Evolutionary conservation across 2,888 invertebrate genomes (phyloP), one percentile per base, ranked within the genome.

Genomic region (Archips xylosteana): DNA sequence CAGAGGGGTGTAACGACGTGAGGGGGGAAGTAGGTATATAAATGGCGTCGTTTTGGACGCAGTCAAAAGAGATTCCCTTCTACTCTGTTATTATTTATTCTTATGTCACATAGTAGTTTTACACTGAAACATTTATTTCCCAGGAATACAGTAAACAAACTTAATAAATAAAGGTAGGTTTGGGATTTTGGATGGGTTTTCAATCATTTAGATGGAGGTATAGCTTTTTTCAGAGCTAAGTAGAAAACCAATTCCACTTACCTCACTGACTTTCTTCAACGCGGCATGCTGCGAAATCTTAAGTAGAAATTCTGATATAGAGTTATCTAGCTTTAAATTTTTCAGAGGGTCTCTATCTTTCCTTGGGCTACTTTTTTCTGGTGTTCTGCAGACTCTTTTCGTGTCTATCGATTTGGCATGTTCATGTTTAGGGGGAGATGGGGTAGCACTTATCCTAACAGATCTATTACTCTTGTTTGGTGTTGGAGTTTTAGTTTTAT

Each of bases 341-440:
- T 80, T 86, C 57, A 89, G 74, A 12, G 87, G 85, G 73, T 91
- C 89, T 74, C 78, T 85, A 70, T 85, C 86, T 74, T 79, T 82
- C 59, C 62, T 78, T 1, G 79, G 76, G 23, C 78, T 82, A 2
- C 1, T 47, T 72, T 87, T 86, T 34, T 85, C 84, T 45, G 88
- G 85, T 13, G 86, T 86, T 70, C 76, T 79, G 9, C 82, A 64
- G n/a, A 42, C 75, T 76, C 84, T 87, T 3, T 60, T 74, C 23
- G 76, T 80, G 3, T 74, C 77, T 23, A 70, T 75, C 63, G 69
- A 76, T 36, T 51, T 75, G 32, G 74, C 64, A 13, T 66, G 36
- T 67, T 78, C 79, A 47, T 70, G 76, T 72, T 82, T 86, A 5
- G 81, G 77, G 45, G 86, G 86, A 49, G 87, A 82, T 0, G 85